Evolutionary conservation across 2,113 vertebrate genomes (phyloP), one percentile per base, ranked within the genome.

Genomic region (Piaya cayana): DNA sequence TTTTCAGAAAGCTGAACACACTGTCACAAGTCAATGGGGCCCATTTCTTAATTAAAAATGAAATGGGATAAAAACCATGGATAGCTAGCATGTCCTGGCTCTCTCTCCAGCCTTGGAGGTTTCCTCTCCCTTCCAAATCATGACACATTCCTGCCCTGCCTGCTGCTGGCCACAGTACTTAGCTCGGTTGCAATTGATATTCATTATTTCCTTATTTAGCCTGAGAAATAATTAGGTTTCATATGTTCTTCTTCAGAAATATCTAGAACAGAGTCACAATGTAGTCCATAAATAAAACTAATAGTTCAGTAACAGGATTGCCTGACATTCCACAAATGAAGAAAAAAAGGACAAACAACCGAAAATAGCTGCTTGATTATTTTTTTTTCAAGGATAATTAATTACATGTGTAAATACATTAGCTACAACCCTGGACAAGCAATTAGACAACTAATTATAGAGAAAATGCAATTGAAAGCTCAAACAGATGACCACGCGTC

Each of bases 371-470:
- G 86, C 32, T 72, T 53, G 21, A 7, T 36, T 23, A 39, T 25
- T 52, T 30, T 62, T 49, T 67, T 75, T 53, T 8, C 2, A 83
- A 60, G 37, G 11, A 15, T 30, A 72, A 93, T 79, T 90, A 87
- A 91, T 95, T 87, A 71, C 45, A 71, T 9, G 19, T 68, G 60
- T 82, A 91, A 94, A 82, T 64, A 52, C 21, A 64, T 89, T 87
- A 94, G 60, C 78, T 91, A 63, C 34, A 82, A 58, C 49, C 64
- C 74, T 34, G 58, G 74, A 90, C 71, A 74, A 85, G 89, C 65
- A 93, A 94, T 93, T 82, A 90, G 82, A 85, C 42, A 91, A 52
- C 55, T 91, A 86, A 95, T 91, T 78, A 84, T 2, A 91, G 56
- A 56, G 65, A 88, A 84, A 89, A 84, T 32, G 56, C 60, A 70